A percentile compares a stretch with the other conserved stretches of the same genome.
phyloP scores from a whole-genome alignment of 2,888 invertebrate genomes.

The Tinea pellionella region DNA sequence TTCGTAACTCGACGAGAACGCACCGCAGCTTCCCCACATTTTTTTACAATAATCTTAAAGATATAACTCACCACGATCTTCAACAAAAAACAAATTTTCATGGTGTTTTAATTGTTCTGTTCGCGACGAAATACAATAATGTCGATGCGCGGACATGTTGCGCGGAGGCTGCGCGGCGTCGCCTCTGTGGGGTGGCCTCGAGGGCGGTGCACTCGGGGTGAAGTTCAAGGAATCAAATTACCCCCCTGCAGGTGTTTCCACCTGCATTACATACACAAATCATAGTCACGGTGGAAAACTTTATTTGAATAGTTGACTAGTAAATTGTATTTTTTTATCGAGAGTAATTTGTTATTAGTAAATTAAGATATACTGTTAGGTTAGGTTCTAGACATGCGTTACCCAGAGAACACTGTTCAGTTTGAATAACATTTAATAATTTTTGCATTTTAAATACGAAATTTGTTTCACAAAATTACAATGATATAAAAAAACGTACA shows the following conservation, averaged over 20 bases:
- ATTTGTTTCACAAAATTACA: no score
- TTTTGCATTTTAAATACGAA: no score
- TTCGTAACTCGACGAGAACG: neutral
- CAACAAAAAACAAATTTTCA: conserved; percentile 31
- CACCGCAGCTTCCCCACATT: neutral
- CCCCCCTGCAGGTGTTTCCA: neutral
- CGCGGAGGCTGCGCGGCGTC: conserved; percentile 35
- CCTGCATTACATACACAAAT: neutral
- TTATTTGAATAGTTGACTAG: no score
- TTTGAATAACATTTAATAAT: no score
- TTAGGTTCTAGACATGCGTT: no score
- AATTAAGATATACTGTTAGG: no score
- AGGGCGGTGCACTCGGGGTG: conserved; percentile 27
- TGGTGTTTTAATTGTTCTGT: conserved; percentile 45
- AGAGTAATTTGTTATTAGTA: no score
- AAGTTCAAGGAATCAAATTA: conserved; percentile 8
- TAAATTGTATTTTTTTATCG: no score
- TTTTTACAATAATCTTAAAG: neutral
- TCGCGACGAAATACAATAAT: conserved; percentile 43
- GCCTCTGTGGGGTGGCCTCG: conserved; percentile 30
- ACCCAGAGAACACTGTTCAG: no score
- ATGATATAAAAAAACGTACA: no score
- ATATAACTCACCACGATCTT: neutral
- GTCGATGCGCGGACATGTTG: conserved; percentile 23
- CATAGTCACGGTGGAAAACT: neutral